These are phyloP conservation scores for Campylorhamphus procurvoides DNA, from an alignment of 2,113 vertebrate species.

Conservation along the genomic window DNA sequence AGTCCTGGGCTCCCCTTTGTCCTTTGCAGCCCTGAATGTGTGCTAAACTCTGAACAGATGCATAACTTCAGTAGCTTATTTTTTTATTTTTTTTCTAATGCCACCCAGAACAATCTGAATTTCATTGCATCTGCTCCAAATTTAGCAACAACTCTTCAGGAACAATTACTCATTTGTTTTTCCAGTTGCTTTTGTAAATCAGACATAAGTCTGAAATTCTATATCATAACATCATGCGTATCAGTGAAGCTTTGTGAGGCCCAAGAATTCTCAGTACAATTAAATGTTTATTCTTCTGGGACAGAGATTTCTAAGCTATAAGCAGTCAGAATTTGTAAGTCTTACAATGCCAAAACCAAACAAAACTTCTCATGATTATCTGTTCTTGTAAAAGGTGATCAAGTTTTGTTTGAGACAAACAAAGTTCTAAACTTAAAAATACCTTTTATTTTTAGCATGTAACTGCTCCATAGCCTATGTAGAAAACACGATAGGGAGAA, in stretches of 20 bases:
- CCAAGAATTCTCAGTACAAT: neutral
- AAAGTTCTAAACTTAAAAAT: neutral
- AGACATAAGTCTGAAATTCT: conserved; percentile 1
- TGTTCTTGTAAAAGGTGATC: neutral
- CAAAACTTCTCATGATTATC: neutral
- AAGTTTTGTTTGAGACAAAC: neutral
- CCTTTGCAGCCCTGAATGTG: neutral
- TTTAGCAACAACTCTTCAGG: neutral
- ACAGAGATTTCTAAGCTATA: neutral
- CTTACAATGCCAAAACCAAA: neutral
- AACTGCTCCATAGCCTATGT: neutral
- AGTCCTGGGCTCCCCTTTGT: neutral
- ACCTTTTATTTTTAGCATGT: neutral
- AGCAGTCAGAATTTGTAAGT: neutral
- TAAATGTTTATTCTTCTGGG: neutral
- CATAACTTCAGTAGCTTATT: neutral
- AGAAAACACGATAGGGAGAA: neutral
- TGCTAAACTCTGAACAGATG: neutral
- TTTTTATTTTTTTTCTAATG: neutral
- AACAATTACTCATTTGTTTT: conserved; percentile 19
- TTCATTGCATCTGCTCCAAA: neutral
- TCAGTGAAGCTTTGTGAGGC: neutral
- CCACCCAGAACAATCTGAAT: neutral
- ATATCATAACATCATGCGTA: neutral
- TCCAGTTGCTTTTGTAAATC: neutral